Percentiles rank a stretch among this genome's conserved stretches.
Conservation (phyloP, 2,113 vertebrate species). For the Leptocoma aspasia region DNA sequence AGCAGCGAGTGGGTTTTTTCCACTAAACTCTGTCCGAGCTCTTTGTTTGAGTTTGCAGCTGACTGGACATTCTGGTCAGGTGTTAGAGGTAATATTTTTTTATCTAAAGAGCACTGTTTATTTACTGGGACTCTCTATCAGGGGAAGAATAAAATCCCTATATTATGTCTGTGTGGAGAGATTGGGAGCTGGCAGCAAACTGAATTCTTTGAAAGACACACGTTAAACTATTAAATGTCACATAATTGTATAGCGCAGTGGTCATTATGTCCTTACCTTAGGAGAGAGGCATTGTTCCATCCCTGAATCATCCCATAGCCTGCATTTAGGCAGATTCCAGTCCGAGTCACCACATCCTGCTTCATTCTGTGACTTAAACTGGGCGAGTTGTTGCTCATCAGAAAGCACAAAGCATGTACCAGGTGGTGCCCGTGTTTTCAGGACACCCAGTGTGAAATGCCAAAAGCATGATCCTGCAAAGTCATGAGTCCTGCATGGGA, state of each 20-base stretch:
- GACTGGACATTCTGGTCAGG: not conserved
- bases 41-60: not conserved
- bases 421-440: not conserved
- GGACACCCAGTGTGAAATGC: not conserved
- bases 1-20: not conserved
- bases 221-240: not conserved
- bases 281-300: conserved; percentile 19
- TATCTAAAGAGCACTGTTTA: not conserved
- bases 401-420: not conserved
- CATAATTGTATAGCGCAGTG: not conserved
- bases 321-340: conserved; percentile 23
- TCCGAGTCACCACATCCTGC: conserved; percentile 14
- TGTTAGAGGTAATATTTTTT: not conserved
- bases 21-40: not conserved
- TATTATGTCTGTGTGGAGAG: not conserved
- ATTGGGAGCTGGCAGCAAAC: not conserved
- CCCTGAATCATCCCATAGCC: not conserved
- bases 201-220: conserved; percentile 14
- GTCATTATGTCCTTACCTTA: conserved; percentile 36
- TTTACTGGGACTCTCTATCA: not conserved
- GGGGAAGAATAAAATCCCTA: not conserved
- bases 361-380: not conserved
- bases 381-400: conserved; percentile 16
- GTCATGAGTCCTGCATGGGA: not conserved
- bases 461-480: not conserved